These are phyloP conservation scores for Melanostoma scalare DNA, from an alignment of 2,888 invertebrate genomes.

Conservation along the genomic window DNA sequence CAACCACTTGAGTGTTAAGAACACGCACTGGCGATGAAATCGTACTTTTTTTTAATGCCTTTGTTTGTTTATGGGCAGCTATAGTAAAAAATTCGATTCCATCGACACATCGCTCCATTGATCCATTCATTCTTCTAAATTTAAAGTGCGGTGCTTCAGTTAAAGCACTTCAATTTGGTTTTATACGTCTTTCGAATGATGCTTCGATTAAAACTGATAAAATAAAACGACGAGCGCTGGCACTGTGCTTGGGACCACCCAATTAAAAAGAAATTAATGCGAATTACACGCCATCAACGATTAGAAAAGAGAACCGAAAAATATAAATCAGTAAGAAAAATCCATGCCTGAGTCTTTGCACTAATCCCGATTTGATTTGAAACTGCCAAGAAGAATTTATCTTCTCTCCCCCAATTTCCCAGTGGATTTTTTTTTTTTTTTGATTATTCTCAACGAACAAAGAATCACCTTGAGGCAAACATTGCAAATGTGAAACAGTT, in stretches of 20 bases:
- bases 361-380: conserved; percentile 51
- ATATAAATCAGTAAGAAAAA: conserved; percentile 32
- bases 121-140: not conserved
- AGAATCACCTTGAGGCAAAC: conserved; percentile 32
- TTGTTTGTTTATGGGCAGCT: conserved; percentile 33
- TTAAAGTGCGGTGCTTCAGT: conserved; percentile 23
- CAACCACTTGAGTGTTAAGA: conserved; percentile 49
- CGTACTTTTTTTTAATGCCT: conserved; percentile 39
- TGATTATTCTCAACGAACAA: conserved; percentile 21
- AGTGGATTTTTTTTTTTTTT: not conserved
- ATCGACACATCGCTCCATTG: too few relatives aligned
- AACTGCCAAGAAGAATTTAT: conserved; percentile 37
- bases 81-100: too few relatives aligned
- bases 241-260: conserved; percentile 52
- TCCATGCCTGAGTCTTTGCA: conserved; percentile 6
- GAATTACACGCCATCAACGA: conserved; percentile 54
- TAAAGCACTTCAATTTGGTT: conserved; percentile 4
- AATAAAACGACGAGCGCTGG: not conserved
- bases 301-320: conserved; percentile 10
- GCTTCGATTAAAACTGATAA: conserved; percentile 24
- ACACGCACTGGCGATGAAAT: conserved; percentile 26
- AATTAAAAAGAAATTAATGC: conserved; percentile 56
- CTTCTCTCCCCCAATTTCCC: conserved; percentile 30
- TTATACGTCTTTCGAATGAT: conserved; percentile 21
- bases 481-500: conserved; percentile 47